Base-by-base conservation (phyloP, 2,888 invertebrate species). In the Atethmia centrago region DNA sequence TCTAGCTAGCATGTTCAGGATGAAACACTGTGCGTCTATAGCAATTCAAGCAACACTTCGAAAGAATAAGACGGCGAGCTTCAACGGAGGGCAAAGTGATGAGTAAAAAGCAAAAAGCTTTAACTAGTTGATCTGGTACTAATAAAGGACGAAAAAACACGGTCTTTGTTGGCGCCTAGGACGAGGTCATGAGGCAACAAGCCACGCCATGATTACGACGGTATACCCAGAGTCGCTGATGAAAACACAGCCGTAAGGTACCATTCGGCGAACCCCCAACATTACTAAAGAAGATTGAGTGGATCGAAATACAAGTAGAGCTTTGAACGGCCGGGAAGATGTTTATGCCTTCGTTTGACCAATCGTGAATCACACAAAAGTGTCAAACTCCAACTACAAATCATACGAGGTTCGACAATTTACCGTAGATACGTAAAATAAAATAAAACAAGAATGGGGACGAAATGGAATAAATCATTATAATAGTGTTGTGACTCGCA, bases 401-500 rank as follows among this genome's bases (percentile, higher is more conserved):
- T 62, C 12, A 19, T 19, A 7, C 12, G 25, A 42, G 16, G 10
- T 16, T 19, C 31, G 2, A 8, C 21, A 47, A 47, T 28, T 2
- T 31, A 31, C 40, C 31, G 28, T 28, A 19, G 36, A 36, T 36
- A 28, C 28, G 19, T 55, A 49, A 63, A 77, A 28, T 65, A 45
- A 59, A 49, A 25, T 49, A 0, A 14, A 59, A 25, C 40, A 10
- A 51, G 2, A 58, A 78, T 63, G 28, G 31, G 58, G 1, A 63
- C 49, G 25, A 67, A 66, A 55, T 49, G 58, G 14, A 45, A 83
- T 80, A 83, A 80, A 83, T 80, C 79, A 79, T 55, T 49, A 16
- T 66, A 42, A 84, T 66, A 72, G 49, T 64, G 82, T 81, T 71
- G 71, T 76, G 69, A 63, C 69, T 64, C 56, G 36, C 65, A 25